Evolutionary conservation across 2,113 vertebrate genomes (phyloP), one percentile per base, ranked within the genome.

Genomic region (Candoia aspera): DNA sequence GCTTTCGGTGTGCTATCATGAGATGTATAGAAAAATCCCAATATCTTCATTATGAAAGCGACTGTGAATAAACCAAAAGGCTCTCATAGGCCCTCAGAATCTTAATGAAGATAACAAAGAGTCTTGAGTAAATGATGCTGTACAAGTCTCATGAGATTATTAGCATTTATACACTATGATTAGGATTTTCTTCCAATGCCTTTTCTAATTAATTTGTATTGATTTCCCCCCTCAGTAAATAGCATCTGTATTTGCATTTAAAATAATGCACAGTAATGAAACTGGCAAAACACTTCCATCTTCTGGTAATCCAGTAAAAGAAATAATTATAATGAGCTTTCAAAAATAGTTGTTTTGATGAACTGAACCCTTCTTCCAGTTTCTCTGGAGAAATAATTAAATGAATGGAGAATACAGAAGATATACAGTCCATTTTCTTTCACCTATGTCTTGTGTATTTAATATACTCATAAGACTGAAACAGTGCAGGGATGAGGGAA

Each of bases 191-290:
- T 91, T 12, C 59, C 5, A 57, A 92, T 88, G 86, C 53, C 9
- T 8, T 23, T 73, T 54, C 33, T 37, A 42, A 11, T 90, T 93
- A 89, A 58, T 90, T 94, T 94, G 49, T 79, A 92, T 92, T 53
- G 84, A 87, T 86, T 79, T 23, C 5, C 9, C 4, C 4, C 1
- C 46, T 1, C 37, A 5, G 17, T n/a, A 79, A 49, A 37, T 62
- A 53, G 21, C 42, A 49, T n/a, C 92, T 73, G 46, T 86, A 73
- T 92, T 68, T 86, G 84, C 24, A 49, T 90, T 57, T n/a, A 33
- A 33, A 46, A 42, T 73, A 58, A 73, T 73, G 59, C 53, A 92
- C 10, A 21, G 59, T 57, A 46, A 42, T 73, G n/a, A 85, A 90
- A 62, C 19, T 29, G n/a, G 60, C 60, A 90, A 90, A 87, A 86